Base-by-base conservation (phyloP, 1,140 invertebrate genomes). In the Ceratina australensis region DNA sequence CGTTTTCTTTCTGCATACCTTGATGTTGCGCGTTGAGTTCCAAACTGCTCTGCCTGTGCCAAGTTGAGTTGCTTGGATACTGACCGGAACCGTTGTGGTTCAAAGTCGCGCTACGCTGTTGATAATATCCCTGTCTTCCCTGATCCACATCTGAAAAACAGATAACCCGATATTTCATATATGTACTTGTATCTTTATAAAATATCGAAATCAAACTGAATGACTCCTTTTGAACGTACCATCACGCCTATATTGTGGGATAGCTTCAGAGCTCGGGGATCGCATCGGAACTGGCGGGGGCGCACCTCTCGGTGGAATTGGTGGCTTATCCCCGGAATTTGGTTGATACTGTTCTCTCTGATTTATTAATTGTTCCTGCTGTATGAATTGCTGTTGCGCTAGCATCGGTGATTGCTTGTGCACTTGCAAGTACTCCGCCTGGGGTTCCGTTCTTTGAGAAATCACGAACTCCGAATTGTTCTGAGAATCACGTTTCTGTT, bases 271-370 rank as follows among this genome's bases (percentile, higher is more conserved):
- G 57, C 90, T 90, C 0, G 92, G 89, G 54, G 91, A 88, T 65
- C 91, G 82, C 7, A 88, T 83, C 7, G 93, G 93, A 72, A 94
- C 88, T 16, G 93, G 93, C 16, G 93, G 93, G 3, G 93, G 93
- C 3, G 92, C 93, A 13, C 93, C 93, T 83, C 93, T 88, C 0
- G 93, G 93, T 63, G 93, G 93, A 72, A 94, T 93, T 0, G 93
- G 93, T 59, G 93, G 93, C 79, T 93, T 93, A 22, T 94, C 93
- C n/a, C 87, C 89, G 3, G 90, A 86, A 73, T 86, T 87, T 4
- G 65, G 63, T 60, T 83, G 79, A 74, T 87, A 87, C 16, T 88
- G 87, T 52, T 90, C 87, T 42, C 87, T 85, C 57, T 83, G 86
- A n/a, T 20, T 68, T 0, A 81, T 76, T 5, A 86, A 28, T 47